These are phyloP conservation scores for Andricus curvator DNA, from an alignment of 2,888 invertebrate genomes.

Conservation along the genomic window DNA sequence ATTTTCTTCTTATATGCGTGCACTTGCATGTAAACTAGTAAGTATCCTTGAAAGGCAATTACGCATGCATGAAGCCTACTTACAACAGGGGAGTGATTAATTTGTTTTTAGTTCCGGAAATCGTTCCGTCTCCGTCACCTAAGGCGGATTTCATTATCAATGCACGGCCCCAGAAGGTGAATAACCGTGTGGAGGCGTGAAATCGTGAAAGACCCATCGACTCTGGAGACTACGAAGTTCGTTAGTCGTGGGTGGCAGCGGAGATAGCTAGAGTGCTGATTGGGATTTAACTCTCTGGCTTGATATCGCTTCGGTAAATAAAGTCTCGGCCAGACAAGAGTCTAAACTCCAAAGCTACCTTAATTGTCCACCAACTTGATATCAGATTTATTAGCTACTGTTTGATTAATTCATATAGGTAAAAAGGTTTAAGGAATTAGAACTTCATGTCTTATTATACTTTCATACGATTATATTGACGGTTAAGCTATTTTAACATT, in stretches of 20 bases:
- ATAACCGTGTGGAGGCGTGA: background rate
- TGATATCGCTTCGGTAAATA: slow-evolving; percentile 1
- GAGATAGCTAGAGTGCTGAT: slow-evolving; percentile 3
- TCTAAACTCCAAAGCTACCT: background rate
- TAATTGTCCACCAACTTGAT: background rate
- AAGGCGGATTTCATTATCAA: slow-evolving; percentile 1
- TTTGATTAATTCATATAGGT: background rate
- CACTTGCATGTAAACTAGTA: background rate
- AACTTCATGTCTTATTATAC: no score
- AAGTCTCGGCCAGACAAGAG: background rate
- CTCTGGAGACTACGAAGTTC: background rate
- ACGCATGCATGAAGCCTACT: background rate
- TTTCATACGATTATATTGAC: no score
- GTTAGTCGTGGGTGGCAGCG: background rate
- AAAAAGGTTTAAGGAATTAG: background rate
- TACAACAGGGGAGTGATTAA: background rate
- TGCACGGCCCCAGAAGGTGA: background rate
- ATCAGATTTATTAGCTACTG: background rate
- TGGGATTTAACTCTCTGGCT: slow-evolving; percentile 8
- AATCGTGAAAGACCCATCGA: slow-evolving; percentile 2
- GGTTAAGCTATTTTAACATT: no score
- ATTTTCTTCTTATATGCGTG: background rate
- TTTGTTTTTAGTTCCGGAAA: slow-evolving; percentile 13
- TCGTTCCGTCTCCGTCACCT: slow-evolving; percentile 6
- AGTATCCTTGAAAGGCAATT: background rate